Base-by-base conservation (phyloP, 2,113 vertebrate genomes). In the Gila orcuttii region DNA sequence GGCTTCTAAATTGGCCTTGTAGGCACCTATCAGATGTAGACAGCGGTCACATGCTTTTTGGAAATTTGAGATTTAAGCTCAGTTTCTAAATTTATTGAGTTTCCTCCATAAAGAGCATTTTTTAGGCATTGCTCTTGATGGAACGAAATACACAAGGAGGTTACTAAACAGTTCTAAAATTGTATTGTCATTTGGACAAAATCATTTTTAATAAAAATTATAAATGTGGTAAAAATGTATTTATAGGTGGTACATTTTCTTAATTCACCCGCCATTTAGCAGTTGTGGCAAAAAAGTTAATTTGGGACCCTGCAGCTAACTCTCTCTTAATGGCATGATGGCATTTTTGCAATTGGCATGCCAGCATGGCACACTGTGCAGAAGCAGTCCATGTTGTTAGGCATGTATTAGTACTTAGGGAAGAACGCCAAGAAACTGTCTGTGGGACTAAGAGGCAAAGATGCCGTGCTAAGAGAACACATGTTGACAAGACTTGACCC, bases 401-500 rank as follows among this genome's bases (percentile, higher is more conserved):
- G 73, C 86, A 82, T 85, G 60, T 69, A 79, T 83, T 89, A 79
- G 73, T 79, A 50, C 36, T 60, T 28, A 66, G 75, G 75, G 45
- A 83, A 42, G 64, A 45, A 64, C 10, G 62, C 76, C 84, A 89
- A 78, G 73, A 50, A 66, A 69, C 39, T 85, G 52, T 69, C 71
- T 64, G 69, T 57, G 68, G 31, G 78, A 78, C 52, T 57, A 68
- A 33, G 31, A 25, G 73, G 78, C 82, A 85, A 89, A 85, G 45
- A 80, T 55, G 47, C 28, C 13, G 13, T 59, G 42, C 64, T 50
- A 80, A 74, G 81, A 71, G 74, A 89, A 71, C 83, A 39, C 57
- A 82, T 81, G 59, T 76, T 87, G 86, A 87, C 88, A 85, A 59
- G 76, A 62, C 62, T 76, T 86, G 82, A 88, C 85, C 59, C 59